Evolutionary conservation across 2,888 invertebrate species (phyloP), one percentile per base, ranked within the genome.

Genomic region (Conus canariensis): DNA sequence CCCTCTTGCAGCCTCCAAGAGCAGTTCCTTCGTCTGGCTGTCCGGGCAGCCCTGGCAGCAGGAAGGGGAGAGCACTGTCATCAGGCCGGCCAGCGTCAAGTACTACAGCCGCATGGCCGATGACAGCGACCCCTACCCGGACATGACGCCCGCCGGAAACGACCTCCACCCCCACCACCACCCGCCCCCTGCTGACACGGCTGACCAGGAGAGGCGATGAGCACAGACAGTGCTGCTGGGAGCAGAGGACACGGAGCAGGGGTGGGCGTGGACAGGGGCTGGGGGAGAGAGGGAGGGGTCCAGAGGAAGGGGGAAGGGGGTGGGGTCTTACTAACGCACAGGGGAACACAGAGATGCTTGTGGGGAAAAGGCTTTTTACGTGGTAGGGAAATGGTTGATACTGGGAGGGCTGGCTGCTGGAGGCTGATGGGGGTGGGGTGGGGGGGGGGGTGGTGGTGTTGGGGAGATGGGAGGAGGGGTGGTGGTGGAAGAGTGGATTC

Each of bases 31-130:
- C 91, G 90, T 95, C 19, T 95, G 94, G 93, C 90, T 95, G 85
- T 90, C 92, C 7, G 85, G 90, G 30, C 91, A 89, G 30, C 90
- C 91, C 25, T 77, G 90, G 25, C 83, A 90, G 59, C 85, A 88
- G n/a, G 92, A 91, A 89, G 93, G 93, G 80, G 95, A 95, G 89
- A 94, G 93, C 88, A 93, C 93, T 91, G 93, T 94, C 60, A 94
- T 95, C 70, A 94, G 94, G 77, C 93, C 94, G 19, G 92, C 93
- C 77, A 92, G 92, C 7, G 95, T 96, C 67, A 96, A 96, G 90
- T 96, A 96, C 93, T 96, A 96, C 93, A 94, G 96, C 9, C 93
- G 95, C 60, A 96, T 96, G 95, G 93, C 93, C 59, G 93, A 93
- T 64, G 89, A 90, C 22, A 92, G 92, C 83, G 92, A 92, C 70